Conservation (phyloP, 2,113 vertebrate species). For the Phyllostomus discolor region DNA sequence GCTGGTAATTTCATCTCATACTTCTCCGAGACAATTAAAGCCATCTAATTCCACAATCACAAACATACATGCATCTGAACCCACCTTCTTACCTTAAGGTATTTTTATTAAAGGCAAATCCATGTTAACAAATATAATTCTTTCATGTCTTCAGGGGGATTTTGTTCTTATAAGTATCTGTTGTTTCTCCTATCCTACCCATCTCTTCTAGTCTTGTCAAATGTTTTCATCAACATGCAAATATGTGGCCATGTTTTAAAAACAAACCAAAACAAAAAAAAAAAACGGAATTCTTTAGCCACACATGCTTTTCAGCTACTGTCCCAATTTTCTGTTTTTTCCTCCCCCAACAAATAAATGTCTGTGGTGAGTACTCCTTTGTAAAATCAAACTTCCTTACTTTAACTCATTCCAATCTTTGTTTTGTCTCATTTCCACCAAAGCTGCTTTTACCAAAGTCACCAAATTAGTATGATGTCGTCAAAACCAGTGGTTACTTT, state of each 20-base stretch:
- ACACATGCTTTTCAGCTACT: neutral
- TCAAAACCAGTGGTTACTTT: neutral
- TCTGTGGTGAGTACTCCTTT: neutral
- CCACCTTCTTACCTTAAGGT: neutral
- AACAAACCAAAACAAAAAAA: neutral
- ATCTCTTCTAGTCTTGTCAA: neutral
- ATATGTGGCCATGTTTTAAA: neutral
- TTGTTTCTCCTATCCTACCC: neutral
- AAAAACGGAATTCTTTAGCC: neutral
- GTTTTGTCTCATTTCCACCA: neutral
- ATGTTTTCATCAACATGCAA: neutral
- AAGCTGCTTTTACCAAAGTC: neutral
- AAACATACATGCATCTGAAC: neutral
- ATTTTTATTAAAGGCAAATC: neutral
- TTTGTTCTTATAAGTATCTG: neutral
- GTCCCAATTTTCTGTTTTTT: neutral
- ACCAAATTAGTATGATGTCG: neutral
- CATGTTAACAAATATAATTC: neutral
- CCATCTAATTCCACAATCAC: neutral
- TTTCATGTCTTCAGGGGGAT: neutral
- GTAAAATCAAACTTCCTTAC: neutral
- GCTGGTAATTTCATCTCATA: neutral
- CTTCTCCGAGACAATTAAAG: constrained; percentile 20
- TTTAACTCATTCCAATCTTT: neutral
- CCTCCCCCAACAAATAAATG: neutral